Conservation (phyloP, 2,888 invertebrate species). For the Crematogaster levior region DNA sequence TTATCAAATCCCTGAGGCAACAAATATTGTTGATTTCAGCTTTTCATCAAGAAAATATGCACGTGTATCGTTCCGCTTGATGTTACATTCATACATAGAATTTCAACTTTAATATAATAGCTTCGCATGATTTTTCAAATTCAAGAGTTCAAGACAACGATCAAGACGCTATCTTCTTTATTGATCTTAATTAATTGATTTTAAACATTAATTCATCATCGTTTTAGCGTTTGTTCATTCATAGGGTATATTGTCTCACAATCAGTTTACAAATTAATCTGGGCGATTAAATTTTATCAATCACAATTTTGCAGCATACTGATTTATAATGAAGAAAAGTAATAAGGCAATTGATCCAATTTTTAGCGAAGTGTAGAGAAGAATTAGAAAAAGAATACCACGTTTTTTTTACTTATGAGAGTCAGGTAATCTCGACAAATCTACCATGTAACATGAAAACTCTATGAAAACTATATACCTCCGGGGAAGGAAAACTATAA, state of each 20-base stretch:
- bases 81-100: conserved; percentile 28
- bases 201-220: background rate
- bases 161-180: background rate
- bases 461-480: conserved; percentile 58
- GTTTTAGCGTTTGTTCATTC: background rate
- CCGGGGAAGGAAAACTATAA: conserved; percentile 55
- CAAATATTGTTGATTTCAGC: conserved; percentile 45
- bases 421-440: conserved; percentile 10
- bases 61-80: conserved; percentile 6
- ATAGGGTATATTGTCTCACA: background rate
- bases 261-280: background rate
- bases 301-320: background rate
- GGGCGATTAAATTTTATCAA: background rate
- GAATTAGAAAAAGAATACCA: background rate
- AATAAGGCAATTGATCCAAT: background rate
- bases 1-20: conserved; percentile 43
- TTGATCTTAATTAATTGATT: background rate
- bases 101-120: background rate
- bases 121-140: background rate
- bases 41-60: conserved; percentile 9
- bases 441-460: conserved; percentile 12
- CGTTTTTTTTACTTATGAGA: conserved; percentile 8
- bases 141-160: too few species aligned
- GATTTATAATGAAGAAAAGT: background rate
- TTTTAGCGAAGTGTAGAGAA: background rate